phyloP scores from a whole-genome alignment of 2,888 invertebrate genomes.

The Dastarcus helophoroides region DNA sequence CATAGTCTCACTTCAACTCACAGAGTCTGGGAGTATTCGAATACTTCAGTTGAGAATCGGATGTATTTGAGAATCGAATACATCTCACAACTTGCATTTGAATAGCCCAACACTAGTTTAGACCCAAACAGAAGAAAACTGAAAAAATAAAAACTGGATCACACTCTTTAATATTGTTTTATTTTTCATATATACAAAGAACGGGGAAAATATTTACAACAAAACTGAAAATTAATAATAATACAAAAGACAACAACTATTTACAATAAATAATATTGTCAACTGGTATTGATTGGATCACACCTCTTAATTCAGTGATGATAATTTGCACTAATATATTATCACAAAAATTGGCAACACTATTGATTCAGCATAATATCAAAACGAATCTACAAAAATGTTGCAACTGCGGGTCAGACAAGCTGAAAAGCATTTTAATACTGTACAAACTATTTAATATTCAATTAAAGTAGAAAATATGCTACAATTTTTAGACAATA shows the following conservation, averaged over 20 bases:
- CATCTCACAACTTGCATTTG: too few relatives aligned
- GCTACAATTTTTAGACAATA: conserved; percentile 8
- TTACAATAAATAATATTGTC: conserved; percentile 30
- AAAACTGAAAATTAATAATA: too few relatives aligned
- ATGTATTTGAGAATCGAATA: too few relatives aligned
- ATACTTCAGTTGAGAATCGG: too few relatives aligned
- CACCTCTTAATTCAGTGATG: conserved; percentile 19
- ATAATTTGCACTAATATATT: conserved; percentile 24
- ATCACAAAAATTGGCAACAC: conserved; percentile 36
- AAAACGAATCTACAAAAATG: conserved; percentile 4
- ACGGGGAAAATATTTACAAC: conserved; percentile 12
- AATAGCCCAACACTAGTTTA: too few relatives aligned
- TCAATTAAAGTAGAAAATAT: conserved; percentile 4
- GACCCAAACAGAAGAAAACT: too few relatives aligned
- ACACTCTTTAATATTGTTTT: too few relatives aligned
- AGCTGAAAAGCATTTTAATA: conserved; percentile 9
- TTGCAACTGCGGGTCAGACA: conserved; percentile 7
- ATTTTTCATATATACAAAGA: conserved; percentile 13
- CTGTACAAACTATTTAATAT: conserved; percentile 7
- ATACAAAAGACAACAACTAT: conserved; percentile 23
- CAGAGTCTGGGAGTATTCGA: too few relatives aligned
- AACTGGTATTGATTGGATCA: conserved; percentile 22
- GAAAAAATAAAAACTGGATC: too few relatives aligned
- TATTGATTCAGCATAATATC: conserved; percentile 9
- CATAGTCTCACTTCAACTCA: too few relatives aligned